Conservation (phyloP, 1,140 invertebrate genomes). For the Drosophila bocqueti region DNA sequence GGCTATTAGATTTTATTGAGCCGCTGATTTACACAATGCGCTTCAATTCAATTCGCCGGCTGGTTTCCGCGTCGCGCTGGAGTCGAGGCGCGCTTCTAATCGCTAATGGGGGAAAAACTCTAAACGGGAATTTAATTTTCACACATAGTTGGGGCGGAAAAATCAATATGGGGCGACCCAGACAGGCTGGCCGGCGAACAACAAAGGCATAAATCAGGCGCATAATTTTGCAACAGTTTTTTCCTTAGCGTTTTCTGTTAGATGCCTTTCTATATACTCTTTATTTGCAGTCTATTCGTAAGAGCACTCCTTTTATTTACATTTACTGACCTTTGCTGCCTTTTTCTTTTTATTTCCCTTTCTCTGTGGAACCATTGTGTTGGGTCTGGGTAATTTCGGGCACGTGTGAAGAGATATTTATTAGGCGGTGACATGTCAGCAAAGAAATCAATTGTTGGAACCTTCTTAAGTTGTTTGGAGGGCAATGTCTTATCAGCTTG, state of each 20-base stretch:
- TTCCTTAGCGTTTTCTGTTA: constrained; percentile 48
- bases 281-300: neutral
- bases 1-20: constrained; percentile 82
- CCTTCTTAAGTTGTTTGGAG: neutral
- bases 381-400: constrained; percentile 58
- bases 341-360: constrained; percentile 5
- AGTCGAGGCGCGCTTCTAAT: constrained; percentile 36
- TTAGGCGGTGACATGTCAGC: constrained; percentile 44
- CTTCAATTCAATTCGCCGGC: constrained; percentile 72
- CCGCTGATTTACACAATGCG: constrained; percentile 79
- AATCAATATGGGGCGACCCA: constrained; percentile 55
- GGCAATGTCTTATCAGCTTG: neutral
- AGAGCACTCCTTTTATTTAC: constrained; percentile 56
- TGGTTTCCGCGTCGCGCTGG: neutral
- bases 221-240: constrained; percentile 61
- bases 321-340: constrained; percentile 62
- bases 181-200: constrained; percentile 32
- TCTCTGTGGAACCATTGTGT: neutral
- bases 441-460: constrained; percentile 6
- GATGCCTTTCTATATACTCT: constrained; percentile 6
- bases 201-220: constrained; percentile 70
- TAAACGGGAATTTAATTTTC: constrained; percentile 79
- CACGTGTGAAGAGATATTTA: constrained; percentile 70
- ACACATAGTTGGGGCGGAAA: constrained; percentile 61
- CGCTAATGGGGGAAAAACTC: constrained; percentile 44